Evolutionary conservation across 2,888 invertebrate species (phyloP).

Genomic region (Glyphotaelius pellucidus): DNA sequence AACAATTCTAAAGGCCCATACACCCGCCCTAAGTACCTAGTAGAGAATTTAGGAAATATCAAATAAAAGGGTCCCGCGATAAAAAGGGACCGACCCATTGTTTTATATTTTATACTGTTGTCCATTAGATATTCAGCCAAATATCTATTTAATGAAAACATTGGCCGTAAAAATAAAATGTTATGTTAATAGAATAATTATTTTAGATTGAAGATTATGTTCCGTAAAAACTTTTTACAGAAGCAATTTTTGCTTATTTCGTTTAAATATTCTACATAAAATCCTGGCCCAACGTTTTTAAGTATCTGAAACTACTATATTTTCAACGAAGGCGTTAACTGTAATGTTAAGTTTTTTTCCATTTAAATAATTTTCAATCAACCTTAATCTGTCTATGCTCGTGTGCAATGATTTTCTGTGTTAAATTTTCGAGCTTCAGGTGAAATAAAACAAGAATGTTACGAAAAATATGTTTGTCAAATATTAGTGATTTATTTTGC

Average conservation of each 20-base stretch:
- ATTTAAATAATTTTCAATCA: too few relatives aligned
- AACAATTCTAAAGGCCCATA: constrained; percentile 51
- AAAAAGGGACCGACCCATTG: constrained; percentile 44
- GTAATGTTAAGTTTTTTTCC: too few relatives aligned
- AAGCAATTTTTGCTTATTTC: not conserved
- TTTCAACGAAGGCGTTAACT: not conserved
- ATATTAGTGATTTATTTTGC: too few relatives aligned
- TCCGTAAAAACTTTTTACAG: not conserved
- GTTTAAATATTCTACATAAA: not conserved
- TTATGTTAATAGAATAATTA: constrained; percentile 2
- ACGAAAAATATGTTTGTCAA: too few relatives aligned
- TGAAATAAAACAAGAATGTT: too few relatives aligned
- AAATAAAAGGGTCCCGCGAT: constrained; percentile 33
- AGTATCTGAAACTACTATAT: not conserved
- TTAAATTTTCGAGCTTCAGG: too few relatives aligned
- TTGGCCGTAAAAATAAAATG: not conserved
- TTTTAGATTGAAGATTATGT: constrained; percentile 2
- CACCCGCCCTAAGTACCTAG: constrained; percentile 18
- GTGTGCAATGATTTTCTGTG: too few relatives aligned
- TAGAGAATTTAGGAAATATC: constrained; percentile 37
- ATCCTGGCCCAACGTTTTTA: not conserved
- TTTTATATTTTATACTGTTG: constrained; percentile 34
- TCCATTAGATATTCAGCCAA: constrained; percentile 18
- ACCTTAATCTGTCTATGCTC: too few relatives aligned
- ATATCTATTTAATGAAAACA: not conserved